Evolutionary conservation across 2,888 invertebrate species (phyloP).

Genomic region (Chorisops tibialis): DNA sequence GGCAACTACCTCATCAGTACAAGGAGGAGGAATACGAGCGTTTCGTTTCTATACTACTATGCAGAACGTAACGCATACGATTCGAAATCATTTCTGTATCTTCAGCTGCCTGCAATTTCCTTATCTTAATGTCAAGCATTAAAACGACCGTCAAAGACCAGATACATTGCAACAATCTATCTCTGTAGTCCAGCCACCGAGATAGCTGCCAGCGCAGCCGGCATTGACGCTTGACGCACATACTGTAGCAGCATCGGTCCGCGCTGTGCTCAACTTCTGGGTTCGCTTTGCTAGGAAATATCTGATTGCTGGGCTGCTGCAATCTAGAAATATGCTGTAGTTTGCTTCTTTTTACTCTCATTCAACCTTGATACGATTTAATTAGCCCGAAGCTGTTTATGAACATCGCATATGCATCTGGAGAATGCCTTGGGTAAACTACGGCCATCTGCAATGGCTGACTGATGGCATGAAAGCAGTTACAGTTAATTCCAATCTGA

Average conservation of each 20-base stretch:
- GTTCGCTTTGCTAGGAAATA: background rate
- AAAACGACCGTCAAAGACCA: constrained; percentile 1
- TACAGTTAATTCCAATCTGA: constrained; percentile 11
- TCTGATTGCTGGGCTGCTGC: background rate
- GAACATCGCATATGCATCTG: background rate
- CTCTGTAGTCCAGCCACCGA: background rate
- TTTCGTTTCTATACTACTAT: too few species aligned
- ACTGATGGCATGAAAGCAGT: constrained; percentile 9
- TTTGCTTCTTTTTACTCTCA: background rate
- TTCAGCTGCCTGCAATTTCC: constrained; percentile 13
- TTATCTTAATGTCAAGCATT: constrained; percentile 15
- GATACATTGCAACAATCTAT: constrained; percentile 18
- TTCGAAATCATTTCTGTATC: background rate
- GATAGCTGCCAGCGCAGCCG: background rate
- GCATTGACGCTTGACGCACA: background rate
- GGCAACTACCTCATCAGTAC: too few species aligned
- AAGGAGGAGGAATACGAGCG: too few species aligned
- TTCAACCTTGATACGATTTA: constrained; percentile 20
- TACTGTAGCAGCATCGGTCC: too few species aligned
- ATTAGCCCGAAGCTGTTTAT: constrained; percentile 19
- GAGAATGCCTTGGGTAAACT: background rate
- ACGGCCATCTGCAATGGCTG: background rate
- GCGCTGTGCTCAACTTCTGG: background rate
- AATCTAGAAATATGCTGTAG: background rate
- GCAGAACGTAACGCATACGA: too few species aligned